These are phyloP conservation scores for Reticulitermes speratus DNA, from an alignment of 1,140 invertebrate genomes.

Conservation along the genomic window DNA sequence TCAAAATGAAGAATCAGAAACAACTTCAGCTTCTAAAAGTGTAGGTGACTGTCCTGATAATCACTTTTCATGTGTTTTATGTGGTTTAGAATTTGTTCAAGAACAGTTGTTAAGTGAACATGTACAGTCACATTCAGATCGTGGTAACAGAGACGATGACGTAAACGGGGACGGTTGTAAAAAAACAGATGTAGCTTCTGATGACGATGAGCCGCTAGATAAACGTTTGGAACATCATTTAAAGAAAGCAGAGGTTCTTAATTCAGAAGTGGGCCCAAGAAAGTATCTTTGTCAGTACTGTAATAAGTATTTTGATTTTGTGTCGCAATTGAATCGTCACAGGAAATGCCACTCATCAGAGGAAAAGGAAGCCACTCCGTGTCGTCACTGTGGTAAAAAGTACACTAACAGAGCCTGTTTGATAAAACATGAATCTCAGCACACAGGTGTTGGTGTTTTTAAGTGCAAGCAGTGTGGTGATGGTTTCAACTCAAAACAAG, in stretches of 20 bases:
- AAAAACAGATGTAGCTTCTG: neutral
- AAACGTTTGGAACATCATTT: neutral
- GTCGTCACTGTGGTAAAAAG: slow-evolving; percentile 43
- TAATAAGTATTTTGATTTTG: slow-evolving; percentile 20
- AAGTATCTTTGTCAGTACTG: slow-evolving; percentile 17
- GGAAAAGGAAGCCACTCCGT: neutral
- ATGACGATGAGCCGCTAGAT: slow-evolving; percentile 15
- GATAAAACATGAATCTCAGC: slow-evolving; percentile 47
- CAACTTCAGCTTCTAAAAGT: neutral
- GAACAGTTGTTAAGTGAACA: slow-evolving; percentile 10
- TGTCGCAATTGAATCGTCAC: slow-evolving; percentile 23
- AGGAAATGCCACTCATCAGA: slow-evolving; percentile 1
- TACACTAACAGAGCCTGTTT: slow-evolving; percentile 45
- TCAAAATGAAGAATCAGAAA: neutral
- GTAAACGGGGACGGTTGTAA: neutral
- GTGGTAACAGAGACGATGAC: neutral
- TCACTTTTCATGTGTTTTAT: slow-evolving; percentile 8
- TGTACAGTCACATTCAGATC: neutral
- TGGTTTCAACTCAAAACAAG: slow-evolving; percentile 42
- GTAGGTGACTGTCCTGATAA: neutral
- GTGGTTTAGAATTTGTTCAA: slow-evolving; percentile 21
- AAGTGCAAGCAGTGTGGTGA: slow-evolving; percentile 52
- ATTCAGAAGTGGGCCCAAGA: neutral
- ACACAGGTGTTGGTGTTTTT: slow-evolving; percentile 50
- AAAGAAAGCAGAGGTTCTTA: neutral